These are phyloP conservation scores for Spatula clypeata DNA, from an alignment of 2,797 vertebrate species.

Conservation along the genomic window DNA sequence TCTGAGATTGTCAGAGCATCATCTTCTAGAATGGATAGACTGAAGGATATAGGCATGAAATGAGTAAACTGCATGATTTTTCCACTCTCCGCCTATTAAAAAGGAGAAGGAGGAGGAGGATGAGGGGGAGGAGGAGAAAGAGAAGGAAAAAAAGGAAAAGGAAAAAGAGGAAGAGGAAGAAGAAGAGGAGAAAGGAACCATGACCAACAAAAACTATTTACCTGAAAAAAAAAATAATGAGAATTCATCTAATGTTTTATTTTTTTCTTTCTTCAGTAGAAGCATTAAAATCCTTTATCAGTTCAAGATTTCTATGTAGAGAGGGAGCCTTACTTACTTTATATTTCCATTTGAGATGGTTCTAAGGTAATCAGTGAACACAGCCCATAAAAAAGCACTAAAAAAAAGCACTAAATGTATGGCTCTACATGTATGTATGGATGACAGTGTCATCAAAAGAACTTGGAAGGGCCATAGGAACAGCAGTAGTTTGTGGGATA, in stretches of 20 bases:
- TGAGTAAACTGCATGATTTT: not conserved
- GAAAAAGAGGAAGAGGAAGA: not conserved
- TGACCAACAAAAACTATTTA: not conserved
- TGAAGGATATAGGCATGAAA: not conserved
- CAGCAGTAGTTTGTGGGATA: not conserved
- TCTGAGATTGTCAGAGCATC: not conserved
- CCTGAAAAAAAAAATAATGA: not conserved
- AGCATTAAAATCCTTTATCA: not conserved
- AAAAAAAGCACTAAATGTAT: not conserved
- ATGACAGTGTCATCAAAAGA: not conserved
- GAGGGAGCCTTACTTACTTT: not conserved
- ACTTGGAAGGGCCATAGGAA: not conserved
- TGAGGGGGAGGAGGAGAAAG: too few species aligned
- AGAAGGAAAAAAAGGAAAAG: too few species aligned
- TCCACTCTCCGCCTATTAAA: not conserved
- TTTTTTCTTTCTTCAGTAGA: not conserved
- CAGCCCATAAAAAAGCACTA: not conserved
- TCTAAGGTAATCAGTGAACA: not conserved
- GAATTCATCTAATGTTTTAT: not conserved
- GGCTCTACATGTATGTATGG: not conserved
- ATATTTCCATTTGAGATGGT: not conserved
- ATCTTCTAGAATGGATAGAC: not conserved
- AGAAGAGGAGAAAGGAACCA: not conserved
- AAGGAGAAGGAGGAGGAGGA: not conserved
- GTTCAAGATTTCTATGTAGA: not conserved